Conservation (phyloP, 2,797 vertebrate genomes). For the Acipenser ruthenus region DNA sequence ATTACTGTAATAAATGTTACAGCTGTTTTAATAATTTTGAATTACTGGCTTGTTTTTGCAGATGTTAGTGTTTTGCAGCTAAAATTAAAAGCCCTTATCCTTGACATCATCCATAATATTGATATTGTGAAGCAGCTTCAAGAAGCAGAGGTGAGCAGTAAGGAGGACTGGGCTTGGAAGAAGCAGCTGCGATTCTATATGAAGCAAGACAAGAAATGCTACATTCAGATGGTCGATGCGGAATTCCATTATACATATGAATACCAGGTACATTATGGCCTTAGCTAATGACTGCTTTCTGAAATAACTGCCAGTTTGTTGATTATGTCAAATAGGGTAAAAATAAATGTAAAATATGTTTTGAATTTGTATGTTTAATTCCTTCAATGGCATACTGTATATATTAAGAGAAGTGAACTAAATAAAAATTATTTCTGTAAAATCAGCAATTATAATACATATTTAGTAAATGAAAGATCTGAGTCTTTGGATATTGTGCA, state of each 20-base stretch:
- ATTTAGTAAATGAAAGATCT: no score
- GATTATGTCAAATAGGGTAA: no score
- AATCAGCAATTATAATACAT: no score
- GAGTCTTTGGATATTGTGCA: no score
- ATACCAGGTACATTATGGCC: constrained; percentile 74
- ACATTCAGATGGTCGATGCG: constrained; percentile 87
- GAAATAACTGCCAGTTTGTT: background rate
- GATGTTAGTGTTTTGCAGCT: constrained; percentile 76
- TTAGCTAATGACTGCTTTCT: no score
- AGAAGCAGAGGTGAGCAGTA: constrained; percentile 57
- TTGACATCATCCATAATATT: constrained; percentile 93
- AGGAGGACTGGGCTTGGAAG: constrained; percentile 84
- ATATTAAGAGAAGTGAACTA: no score
- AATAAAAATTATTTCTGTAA: no score
- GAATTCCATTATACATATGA: constrained; percentile 89
- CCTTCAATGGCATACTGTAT: no score
- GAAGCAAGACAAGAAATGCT: constrained; percentile 66
- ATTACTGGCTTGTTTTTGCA: constrained; percentile 33
- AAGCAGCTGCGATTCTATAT: constrained; percentile 91
- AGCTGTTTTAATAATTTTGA: no score
- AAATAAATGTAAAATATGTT: no score
- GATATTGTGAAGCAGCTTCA: constrained; percentile 81
- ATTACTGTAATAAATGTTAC: no score
- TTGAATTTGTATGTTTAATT: no score
- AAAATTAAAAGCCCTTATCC: constrained; percentile 89